phyloP scores from a whole-genome alignment of 2,797 vertebrate species.

The Helostoma temminkii region DNA sequence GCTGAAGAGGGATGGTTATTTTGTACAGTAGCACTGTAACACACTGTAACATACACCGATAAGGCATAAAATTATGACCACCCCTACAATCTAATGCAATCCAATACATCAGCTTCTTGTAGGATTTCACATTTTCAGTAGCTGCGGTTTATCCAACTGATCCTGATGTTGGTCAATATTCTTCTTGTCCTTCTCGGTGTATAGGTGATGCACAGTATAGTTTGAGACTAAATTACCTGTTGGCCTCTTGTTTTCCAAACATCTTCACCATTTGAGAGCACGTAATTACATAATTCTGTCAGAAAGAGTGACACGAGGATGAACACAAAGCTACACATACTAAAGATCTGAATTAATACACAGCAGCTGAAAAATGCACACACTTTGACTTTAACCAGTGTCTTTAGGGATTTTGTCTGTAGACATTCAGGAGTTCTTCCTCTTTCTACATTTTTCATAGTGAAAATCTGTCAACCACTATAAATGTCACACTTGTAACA shows the following conservation, averaged over 20 bases:
- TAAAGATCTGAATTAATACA: constrained; percentile 3
- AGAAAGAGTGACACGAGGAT: constrained; percentile 3
- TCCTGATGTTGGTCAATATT: constrained; percentile 90
- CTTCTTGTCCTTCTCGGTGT: constrained; percentile 91
- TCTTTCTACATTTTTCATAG: constrained; percentile 15
- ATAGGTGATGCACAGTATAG: constrained; percentile 21
- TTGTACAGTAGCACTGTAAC: too few species aligned
- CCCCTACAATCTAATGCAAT: too few species aligned
- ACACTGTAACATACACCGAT: constrained; percentile 3
- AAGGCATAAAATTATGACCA: constrained; percentile 46
- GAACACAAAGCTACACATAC: background rate
- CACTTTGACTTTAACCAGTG: background rate
- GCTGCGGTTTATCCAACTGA: constrained; percentile 91
- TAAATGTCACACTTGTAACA: constrained; percentile 30
- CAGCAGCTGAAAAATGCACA: background rate
- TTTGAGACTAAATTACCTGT: constrained; percentile 22
- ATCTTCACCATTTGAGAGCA: constrained; percentile 6
- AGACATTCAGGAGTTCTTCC: background rate
- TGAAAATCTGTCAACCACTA: constrained; percentile 30
- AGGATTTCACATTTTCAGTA: constrained; percentile 93
- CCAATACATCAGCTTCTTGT: constrained; percentile 92
- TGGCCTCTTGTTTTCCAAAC: background rate
- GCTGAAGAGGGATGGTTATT: too few species aligned
- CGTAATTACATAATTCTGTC: background rate
- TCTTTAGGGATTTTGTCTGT: background rate